phyloP scores from a whole-genome alignment of 2,888 invertebrate genomes.

The Drepanosiphum platanoidis region DNA sequence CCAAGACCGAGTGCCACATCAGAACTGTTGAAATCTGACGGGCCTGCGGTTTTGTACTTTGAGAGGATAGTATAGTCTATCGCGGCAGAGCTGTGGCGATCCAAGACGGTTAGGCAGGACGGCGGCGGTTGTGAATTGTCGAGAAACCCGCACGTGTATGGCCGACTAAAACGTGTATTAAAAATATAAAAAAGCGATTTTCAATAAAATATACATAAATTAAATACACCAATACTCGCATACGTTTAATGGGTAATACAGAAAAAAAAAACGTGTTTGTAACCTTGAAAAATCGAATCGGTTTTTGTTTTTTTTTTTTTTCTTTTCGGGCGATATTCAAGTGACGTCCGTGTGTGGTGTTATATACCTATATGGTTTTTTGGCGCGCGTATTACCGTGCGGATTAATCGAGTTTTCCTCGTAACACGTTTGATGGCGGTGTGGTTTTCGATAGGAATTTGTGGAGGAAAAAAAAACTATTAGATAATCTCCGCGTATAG shows the following conservation, averaged over 20 bases:
- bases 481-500: constrained; percentile 9
- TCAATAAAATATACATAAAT: background rate
- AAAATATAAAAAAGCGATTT: background rate
- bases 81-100: too few species aligned
- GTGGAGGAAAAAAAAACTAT: background rate
- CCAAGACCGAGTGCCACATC: too few species aligned
- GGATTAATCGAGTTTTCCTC: constrained; percentile 34
- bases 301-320: too few species aligned
- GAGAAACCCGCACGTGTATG: too few species aligned
- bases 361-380: background rate
- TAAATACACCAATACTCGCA: background rate
- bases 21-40: too few species aligned
- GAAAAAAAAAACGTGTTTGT: constrained; percentile 21
- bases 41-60: too few species aligned
- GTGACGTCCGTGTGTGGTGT: background rate
- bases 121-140: too few species aligned
- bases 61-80: too few species aligned
- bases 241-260: background rate
- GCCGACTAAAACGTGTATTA: too few species aligned
- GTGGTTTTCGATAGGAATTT: background rate
- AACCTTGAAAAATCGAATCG: constrained; percentile 17
- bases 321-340: constrained; percentile 17
- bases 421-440: constrained; percentile 26
- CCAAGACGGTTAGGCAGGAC: too few species aligned
- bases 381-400: background rate